These are phyloP conservation scores for Upupa epops DNA, from an alignment of 2,113 vertebrate genomes.

Conservation along the genomic window DNA sequence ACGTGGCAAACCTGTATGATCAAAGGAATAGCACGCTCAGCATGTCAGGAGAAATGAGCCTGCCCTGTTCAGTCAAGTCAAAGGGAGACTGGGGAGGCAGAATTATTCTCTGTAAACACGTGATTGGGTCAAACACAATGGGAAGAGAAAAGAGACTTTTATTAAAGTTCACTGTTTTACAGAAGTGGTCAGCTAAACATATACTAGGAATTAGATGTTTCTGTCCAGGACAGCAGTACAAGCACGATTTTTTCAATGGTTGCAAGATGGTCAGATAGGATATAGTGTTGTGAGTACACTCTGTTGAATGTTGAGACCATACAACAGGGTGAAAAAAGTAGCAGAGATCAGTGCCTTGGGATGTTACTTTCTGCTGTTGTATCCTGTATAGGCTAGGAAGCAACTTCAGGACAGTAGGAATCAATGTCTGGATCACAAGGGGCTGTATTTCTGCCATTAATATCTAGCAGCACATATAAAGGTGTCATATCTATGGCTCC, in stretches of 20 bases:
- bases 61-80: not conserved
- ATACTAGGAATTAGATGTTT: not conserved
- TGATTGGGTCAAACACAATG: not conserved
- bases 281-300: fast-evolving
- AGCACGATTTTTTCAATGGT: not conserved
- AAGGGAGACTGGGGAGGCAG: not conserved
- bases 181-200: not conserved
- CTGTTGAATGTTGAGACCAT: not conserved
- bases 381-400: not conserved
- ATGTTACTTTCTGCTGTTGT: not conserved
- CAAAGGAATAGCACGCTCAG: not conserved
- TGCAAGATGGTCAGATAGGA: not conserved
- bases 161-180: not conserved
- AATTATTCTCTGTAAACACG: not conserved
- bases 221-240: not conserved
- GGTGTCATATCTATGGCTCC: not conserved
- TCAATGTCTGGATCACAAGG: not conserved
- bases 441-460: not conserved
- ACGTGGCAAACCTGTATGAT: not conserved
- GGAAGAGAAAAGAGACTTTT: not conserved
- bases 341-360: not conserved
- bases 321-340: not conserved
- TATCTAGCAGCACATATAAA: not conserved
- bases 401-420: not conserved
- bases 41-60: not conserved